phyloP scores from a whole-genome alignment of 2,797 vertebrate species.

The Acanthurus lineatus region DNA sequence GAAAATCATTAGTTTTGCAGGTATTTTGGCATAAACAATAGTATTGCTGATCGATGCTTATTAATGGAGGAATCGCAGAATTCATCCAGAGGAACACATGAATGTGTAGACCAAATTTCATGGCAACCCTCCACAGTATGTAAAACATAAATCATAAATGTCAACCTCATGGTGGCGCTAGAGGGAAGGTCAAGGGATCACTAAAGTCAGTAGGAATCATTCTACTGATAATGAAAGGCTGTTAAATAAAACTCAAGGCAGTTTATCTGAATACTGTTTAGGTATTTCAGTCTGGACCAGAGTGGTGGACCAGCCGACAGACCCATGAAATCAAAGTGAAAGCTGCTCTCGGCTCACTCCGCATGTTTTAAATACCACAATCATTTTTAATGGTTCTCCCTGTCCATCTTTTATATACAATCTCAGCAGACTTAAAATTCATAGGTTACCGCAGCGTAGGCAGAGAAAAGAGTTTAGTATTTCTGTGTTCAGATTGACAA shows the following conservation, averaged over 20 bases:
- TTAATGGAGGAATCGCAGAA: too few relatives aligned
- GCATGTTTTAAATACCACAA: slow-evolving; percentile 35
- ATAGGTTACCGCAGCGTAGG: slow-evolving; percentile 36
- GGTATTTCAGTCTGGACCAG: slow-evolving; percentile 5
- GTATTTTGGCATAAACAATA: not conserved
- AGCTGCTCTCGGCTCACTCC: slow-evolving; percentile 10
- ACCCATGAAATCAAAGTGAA: not conserved
- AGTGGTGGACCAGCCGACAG: not conserved
- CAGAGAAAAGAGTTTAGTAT: slow-evolving; percentile 43
- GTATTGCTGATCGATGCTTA: not conserved
- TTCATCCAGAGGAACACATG: not conserved
- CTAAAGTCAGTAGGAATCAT: not conserved
- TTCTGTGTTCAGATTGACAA: slow-evolving; percentile 58
- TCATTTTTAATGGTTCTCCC: slow-evolving; percentile 39
- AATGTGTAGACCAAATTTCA: not conserved
- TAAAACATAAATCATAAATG: too few relatives aligned
- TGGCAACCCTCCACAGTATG: too few relatives aligned
- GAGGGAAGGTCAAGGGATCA: not conserved
- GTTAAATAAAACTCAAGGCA: not conserved
- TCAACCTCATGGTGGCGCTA: not conserved
- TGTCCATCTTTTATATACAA: slow-evolving; percentile 27
- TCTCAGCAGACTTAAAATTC: slow-evolving; percentile 44
- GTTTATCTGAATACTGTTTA: not conserved
- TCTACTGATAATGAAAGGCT: slow-evolving; percentile 3
- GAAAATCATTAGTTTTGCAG: not conserved